Evolutionary conservation across 2,888 invertebrate genomes (phyloP).

Genomic region (Melinopterus prodromus): DNA sequence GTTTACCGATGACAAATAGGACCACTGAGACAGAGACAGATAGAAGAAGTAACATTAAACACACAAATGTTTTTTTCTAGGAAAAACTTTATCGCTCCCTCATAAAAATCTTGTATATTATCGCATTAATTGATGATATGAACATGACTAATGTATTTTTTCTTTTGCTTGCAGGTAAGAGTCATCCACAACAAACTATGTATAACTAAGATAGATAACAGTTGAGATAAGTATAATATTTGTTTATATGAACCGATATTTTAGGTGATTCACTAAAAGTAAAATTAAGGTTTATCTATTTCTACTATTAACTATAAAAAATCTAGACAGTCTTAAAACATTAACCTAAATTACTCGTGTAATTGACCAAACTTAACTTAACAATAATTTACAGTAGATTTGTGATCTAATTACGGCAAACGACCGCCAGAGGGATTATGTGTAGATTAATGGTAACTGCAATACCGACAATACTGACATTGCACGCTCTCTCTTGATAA

Average conservation of each 20-base stretch:
- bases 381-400: background rate
- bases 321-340: background rate
- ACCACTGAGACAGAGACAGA: background rate
- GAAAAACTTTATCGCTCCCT: background rate
- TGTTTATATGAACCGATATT: too few species aligned
- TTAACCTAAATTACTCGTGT: background rate
- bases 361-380: background rate
- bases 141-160: background rate
- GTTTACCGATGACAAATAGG: background rate
- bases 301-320: background rate
- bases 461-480: background rate
- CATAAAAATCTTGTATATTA: background rate
- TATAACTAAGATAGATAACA: background rate
- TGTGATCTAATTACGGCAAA: background rate
- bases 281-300: background rate
- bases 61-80: background rate
- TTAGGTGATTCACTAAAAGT: too few species aligned
- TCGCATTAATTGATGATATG: background rate
- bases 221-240: background rate
- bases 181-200: background rate
- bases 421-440: constrained; percentile 4
- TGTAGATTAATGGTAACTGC: constrained; percentile 4
- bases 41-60: background rate
- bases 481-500: background rate
- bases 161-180: background rate